Percentiles rank a stretch among this genome's conserved stretches.
Conservation (phyloP, 2,888 invertebrate genomes). For the Ferrisia virgata region DNA sequence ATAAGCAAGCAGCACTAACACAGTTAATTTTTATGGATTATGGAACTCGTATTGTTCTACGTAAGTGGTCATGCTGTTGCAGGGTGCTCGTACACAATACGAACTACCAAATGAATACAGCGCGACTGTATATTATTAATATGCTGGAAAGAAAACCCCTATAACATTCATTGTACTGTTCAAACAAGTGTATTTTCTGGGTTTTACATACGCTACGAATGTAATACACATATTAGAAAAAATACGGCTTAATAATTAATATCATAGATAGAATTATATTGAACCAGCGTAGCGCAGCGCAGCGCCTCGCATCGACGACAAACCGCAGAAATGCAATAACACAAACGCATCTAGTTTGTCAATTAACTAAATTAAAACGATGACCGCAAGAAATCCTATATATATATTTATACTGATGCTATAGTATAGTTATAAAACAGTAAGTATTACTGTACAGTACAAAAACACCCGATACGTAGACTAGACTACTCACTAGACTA, state of each 20-base stretch:
- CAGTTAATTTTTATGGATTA: background rate
- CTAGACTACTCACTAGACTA: too few species aligned
- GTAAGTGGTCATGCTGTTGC: background rate
- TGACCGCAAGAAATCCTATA: conserved; percentile 22
- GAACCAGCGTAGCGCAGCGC: background rate
- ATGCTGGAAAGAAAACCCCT: background rate
- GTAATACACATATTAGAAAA: background rate
- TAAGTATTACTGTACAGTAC: too few species aligned
- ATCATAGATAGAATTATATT: background rate
- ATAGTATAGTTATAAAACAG: background rate
- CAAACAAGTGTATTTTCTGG: background rate
- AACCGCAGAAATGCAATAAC: background rate
- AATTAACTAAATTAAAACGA: conserved; percentile 18
- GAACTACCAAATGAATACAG: background rate
- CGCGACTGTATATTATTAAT: background rate
- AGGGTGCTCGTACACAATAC: background rate
- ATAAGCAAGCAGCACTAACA: background rate
- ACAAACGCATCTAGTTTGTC: background rate
- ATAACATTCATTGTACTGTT: background rate
- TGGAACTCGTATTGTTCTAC: background rate
- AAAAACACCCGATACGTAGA: background rate
- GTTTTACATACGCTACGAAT: background rate
- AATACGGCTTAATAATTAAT: background rate
- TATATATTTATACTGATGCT: background rate
- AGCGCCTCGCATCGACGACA: background rate